Evolutionary conservation across 2,113 vertebrate species (phyloP).

Genomic region (Colossoma macropomum): DNA sequence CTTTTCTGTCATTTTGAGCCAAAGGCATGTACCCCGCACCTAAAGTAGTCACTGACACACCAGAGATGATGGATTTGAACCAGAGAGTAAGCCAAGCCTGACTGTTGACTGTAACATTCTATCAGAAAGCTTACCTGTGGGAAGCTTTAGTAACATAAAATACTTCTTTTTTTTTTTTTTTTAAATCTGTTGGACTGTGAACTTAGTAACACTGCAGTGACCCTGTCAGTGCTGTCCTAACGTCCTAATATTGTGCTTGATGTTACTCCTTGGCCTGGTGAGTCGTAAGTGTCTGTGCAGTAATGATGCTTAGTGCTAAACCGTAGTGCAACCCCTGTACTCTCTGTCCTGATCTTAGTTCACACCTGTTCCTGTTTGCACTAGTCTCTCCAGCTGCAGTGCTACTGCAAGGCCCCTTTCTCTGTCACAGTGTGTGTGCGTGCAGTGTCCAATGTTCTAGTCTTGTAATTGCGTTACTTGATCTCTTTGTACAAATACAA

Average conservation of each 20-base stretch:
- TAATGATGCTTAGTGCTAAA: background rate
- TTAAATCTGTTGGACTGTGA: conserved; percentile 50
- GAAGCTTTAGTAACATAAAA: background rate
- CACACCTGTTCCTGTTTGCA: background rate
- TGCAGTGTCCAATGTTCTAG: conserved; percentile 32
- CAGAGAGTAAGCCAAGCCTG: conserved; percentile 17
- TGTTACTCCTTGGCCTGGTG: conserved; percentile 27
- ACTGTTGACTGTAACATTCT: conserved; percentile 4
- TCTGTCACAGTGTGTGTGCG: conserved; percentile 23
- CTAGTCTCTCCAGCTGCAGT: background rate
- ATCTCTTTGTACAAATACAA: conserved; percentile 58
- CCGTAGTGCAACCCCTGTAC: background rate
- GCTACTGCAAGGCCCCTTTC: background rate
- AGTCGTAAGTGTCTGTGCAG: conserved; percentile 29
- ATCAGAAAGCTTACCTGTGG: background rate
- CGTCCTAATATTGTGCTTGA: conserved; percentile 31
- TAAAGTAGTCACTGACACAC: conserved; percentile 29
- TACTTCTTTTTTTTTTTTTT: background rate
- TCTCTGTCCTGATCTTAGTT: background rate
- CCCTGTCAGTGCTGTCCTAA: conserved; percentile 32
- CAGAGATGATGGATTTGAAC: conserved; percentile 12
- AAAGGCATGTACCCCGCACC: background rate
- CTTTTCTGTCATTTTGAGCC: background rate
- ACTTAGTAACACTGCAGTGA: conserved; percentile 32
- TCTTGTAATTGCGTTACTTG: conserved; percentile 53